These are phyloP conservation scores for Meandrina meandrites DNA, from an alignment of 92 coral and sea anemone species.

Conservation along the genomic window DNA sequence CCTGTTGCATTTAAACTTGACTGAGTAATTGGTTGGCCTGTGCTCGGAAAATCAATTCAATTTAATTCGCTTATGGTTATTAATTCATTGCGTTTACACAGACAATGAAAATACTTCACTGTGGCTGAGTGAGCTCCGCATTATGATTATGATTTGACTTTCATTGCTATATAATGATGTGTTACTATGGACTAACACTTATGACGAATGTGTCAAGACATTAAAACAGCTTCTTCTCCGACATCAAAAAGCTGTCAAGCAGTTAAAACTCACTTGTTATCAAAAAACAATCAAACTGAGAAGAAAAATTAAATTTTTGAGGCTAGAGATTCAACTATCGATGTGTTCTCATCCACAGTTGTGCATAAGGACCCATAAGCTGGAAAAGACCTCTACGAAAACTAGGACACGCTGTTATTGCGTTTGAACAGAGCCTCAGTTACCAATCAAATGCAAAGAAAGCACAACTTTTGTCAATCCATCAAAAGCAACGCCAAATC, in stretches of 20 bases:
- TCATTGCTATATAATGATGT: not conserved
- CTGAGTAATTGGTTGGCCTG: not conserved
- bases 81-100: not conserved
- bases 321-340: not conserved
- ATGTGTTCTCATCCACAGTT: too few relatives aligned
- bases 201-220: not conserved
- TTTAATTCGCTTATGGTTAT: not conserved
- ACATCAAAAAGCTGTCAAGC: not conserved
- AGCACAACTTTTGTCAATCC: not conserved
- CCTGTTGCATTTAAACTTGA: not conserved
- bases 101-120: not conserved
- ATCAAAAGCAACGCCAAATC: not conserved
- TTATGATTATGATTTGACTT: not conserved
- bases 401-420: too few relatives aligned
- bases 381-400: too few relatives aligned
- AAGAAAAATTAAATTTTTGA: too few relatives aligned
- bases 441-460: not conserved
- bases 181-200: not conserved
- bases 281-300: not conserved
- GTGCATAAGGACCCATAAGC: too few relatives aligned
- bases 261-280: not conserved
- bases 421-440: too few relatives aligned
- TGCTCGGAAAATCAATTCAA: not conserved
- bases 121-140: not conserved
- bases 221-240: not conserved